Evolutionary conservation across 2,113 vertebrate genomes (phyloP).

Genomic region (Monarcha castaneiventris): DNA sequence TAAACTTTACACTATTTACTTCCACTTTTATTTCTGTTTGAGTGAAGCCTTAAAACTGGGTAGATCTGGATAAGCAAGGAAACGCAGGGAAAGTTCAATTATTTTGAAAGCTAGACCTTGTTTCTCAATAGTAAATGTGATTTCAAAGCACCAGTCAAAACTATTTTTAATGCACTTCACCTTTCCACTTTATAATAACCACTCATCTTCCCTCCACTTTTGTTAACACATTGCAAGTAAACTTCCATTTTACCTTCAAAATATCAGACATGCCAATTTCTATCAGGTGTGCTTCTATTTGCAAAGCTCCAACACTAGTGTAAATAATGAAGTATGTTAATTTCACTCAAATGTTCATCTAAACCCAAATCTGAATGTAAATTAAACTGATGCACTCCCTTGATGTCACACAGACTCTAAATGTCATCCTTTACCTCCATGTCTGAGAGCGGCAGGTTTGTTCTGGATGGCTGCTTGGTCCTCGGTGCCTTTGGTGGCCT

Average conservation of each 20-base stretch:
- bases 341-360: background rate
- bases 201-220: background rate
- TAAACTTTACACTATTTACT: background rate
- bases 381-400: background rate
- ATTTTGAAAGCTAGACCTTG: background rate
- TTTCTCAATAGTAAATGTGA: background rate
- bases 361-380: background rate
- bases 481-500: constrained; percentile 86
- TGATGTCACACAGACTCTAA: background rate
- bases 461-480: constrained; percentile 93
- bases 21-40: background rate
- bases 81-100: background rate
- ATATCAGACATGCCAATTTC: background rate
- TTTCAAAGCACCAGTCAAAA: background rate
- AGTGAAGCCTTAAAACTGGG: background rate
- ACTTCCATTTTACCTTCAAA: background rate
- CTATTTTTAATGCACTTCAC: background rate
- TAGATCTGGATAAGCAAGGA: background rate
- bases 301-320: background rate
- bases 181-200: background rate
- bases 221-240: background rate
- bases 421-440: constrained; percentile 72
- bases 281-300: background rate
- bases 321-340: background rate
- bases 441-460: constrained; percentile 81